Base-by-base conservation (phyloP, 1,140 invertebrate genomes). In the Lordiphosa collinella region DNA sequence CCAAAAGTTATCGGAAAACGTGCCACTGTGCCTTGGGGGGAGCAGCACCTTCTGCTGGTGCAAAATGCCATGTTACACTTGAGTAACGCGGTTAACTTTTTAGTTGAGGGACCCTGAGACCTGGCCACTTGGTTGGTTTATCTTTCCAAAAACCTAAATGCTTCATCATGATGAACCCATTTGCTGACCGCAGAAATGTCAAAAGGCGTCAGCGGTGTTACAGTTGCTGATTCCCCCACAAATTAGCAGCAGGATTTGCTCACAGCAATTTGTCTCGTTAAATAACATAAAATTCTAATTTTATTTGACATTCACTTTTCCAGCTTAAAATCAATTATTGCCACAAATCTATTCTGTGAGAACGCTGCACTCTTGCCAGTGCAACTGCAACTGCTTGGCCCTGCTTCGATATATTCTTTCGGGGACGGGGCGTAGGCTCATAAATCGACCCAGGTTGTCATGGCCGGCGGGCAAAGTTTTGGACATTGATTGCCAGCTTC, bases 241-340 rank as follows among this genome's bases (percentile, higher is more conserved):
- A 37, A 54, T 66, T 40, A 37, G 36, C 58, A 67, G 44, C 31
- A 64, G 78, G 52, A 74, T 80, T 57, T 52, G 58, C 48, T 25
- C 50, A 57, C 18, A 44, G 54, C 41, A 38, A 54, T 62, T 58
- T 55, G 43, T 25, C 38, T 57, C 36, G 44, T 59, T 52, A 54
- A 57, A 25, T 32, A 10, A 47, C 51, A 57, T 36, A 58, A 62
- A 52, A 52, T 60, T 32, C 46, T 50, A 40, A 31, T 43, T 52
- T 47, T 31, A 48, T 65, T 53, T 55, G 38, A 48, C 48, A 59
- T 53, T 34, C 31, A 18, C 51, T 16, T 36, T 12, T 32, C 8
- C 79, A 84, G 79, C 85, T 78, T 85, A 67, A 84, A 85, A 70
- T 85, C 78, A 85, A 84, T 84, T 84, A 85, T 85, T 79, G 72